Conservation (phyloP, 2,113 vertebrate species). For the Gallinago media region DNA sequence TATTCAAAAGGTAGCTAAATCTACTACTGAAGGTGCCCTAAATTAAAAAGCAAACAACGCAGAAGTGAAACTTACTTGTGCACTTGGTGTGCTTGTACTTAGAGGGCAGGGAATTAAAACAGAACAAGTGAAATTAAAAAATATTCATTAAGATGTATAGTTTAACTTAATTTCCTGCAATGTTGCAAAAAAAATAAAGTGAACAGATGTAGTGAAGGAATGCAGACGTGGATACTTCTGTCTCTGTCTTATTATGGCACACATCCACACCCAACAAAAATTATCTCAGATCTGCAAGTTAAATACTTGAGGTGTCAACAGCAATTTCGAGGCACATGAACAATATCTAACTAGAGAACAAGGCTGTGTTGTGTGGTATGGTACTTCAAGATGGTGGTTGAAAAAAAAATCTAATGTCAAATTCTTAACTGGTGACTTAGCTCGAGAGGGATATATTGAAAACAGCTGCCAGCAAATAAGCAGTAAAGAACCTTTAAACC, state of each 20-base stretch:
- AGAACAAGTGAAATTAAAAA: conserved; percentile 44
- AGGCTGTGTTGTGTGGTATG: conserved; percentile 42
- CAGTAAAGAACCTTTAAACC: conserved; percentile 61
- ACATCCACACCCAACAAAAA: conserved; percentile 61
- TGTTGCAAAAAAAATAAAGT: conserved; percentile 56
- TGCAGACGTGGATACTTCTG: conserved; percentile 60
- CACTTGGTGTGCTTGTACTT: neutral
- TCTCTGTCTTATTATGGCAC: conserved; percentile 55
- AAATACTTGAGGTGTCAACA: conserved; percentile 70
- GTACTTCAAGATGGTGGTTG: conserved; percentile 62
- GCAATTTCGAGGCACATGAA: conserved; percentile 67
- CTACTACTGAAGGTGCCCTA: neutral
- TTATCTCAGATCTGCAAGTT: conserved; percentile 47
- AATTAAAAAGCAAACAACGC: neutral
- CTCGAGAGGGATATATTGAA: conserved; percentile 53
- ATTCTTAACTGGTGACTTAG: conserved; percentile 72
- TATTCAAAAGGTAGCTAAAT: neutral
- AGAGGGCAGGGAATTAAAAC: conserved; percentile 30
- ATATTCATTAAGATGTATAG: neutral
- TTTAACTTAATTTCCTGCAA: conserved; percentile 71
- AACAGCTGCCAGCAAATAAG: conserved; percentile 69
- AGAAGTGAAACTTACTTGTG: neutral
- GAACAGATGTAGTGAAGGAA: conserved; percentile 55
- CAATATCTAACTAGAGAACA: conserved; percentile 61
- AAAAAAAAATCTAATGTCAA: conserved; percentile 58